Percentiles rank a stretch among this genome's conserved stretches.
phyloP scores from a whole-genome alignment of 2,888 invertebrate species.

The Poecilobothrus nobilitatus region DNA sequence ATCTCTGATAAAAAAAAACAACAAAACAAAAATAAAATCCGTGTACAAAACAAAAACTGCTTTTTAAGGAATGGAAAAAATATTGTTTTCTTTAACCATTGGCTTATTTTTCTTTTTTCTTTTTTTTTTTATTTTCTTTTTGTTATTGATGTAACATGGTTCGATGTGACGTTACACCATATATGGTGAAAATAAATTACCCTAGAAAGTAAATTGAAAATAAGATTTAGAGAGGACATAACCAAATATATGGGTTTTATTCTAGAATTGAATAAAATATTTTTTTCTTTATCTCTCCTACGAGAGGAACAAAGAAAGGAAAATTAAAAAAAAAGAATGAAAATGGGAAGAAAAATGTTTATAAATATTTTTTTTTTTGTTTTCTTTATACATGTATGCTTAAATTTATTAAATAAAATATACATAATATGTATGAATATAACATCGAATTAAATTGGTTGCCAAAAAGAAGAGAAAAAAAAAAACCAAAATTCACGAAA shows the following conservation, averaged over 20 bases:
- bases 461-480: background rate
- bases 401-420: background rate
- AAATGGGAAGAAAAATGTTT: too few relatives aligned
- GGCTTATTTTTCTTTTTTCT: too few relatives aligned
- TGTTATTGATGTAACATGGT: background rate
- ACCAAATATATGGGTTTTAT: constrained; percentile 7
- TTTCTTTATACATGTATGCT: background rate
- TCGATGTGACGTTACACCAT: background rate
- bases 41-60: background rate
- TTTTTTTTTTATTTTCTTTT: too few relatives aligned
- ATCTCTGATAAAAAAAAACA: too few relatives aligned
- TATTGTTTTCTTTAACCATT: background rate
- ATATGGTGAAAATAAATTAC: background rate
- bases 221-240: constrained; percentile 9
- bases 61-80: background rate
- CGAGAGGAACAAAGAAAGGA: background rate
- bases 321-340: too few relatives aligned
- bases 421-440: background rate
- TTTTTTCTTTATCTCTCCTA: background rate
- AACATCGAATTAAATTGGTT: background rate
- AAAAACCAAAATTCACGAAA: too few relatives aligned
- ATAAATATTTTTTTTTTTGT: background rate
- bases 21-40: too few relatives aligned
- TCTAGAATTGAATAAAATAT: background rate
- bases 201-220: constrained; percentile 7